Base-by-base conservation (phyloP, 2,888 invertebrate genomes). In the Hyles lineata region DNA sequence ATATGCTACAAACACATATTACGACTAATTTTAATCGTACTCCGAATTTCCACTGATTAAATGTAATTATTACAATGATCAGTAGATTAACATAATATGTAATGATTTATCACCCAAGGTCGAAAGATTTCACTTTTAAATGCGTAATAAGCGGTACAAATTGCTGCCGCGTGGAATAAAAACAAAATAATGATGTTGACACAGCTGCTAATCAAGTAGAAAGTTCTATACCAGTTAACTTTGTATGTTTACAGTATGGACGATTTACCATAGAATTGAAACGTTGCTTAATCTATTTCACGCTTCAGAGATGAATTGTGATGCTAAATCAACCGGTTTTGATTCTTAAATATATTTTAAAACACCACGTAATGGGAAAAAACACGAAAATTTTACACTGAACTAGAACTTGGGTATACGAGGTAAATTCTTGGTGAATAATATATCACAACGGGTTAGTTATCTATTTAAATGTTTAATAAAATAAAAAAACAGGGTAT, bases 291-390 rank as follows among this genome's bases (percentile, higher is more conserved):
- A 67, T 29, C n/a, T 35, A 67, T 59, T 59, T 35, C n/a, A 35
- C 19, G 21, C 72, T 29, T 72, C 58, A 23, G 15, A 25, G 23
- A 19, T 21, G n/a, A 78, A 83, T 88, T 87, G 80, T 78, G 83
- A 67, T 81, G 80, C 74, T 81, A 81, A 85, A 87, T 85, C 77
- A 74, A 76, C 74, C 80, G 78, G 15, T 79, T 74, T 77, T 75
- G 81, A 82, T 78, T 82, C 61, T 74, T 74, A 77, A 81, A 79
- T 80, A 80, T 75, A 76, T 75, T 78, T 76, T 76, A 76, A 80
- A 81, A 80, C 75, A 76, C 19, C 73, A 76, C 74, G 73, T 77
- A 76, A 78, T 73, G 74, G 76, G 79, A 75, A 62, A 78, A 78
- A 32, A 82, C 52, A 79, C 78, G 79, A 81, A 79, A 79, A 78